A percentile compares a stretch with the other conserved stretches of the same genome.
These are phyloP conservation scores for Centropyge bicolor DNA, from an alignment of 2,797 vertebrate species.

Conservation along the genomic window DNA sequence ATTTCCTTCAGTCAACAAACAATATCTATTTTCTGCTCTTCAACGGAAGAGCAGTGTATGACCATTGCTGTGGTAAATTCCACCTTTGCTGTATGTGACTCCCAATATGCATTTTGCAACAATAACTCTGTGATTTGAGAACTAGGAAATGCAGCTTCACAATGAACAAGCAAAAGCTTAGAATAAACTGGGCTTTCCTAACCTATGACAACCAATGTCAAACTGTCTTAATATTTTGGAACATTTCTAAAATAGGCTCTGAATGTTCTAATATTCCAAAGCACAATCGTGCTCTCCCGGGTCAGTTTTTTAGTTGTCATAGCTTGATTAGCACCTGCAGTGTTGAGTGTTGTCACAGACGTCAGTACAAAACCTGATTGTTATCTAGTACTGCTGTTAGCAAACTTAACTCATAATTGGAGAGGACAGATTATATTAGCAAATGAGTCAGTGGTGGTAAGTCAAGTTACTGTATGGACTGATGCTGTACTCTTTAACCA, in stretches of 20 bases:
- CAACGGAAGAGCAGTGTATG: conserved; percentile 17
- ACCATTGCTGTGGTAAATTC: conserved; percentile 7
- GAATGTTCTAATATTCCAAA: not conserved
- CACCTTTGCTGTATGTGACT: not conserved
- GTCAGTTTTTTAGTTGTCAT: not conserved
- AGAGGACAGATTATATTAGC: not conserved
- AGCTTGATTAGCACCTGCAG: conserved; percentile 3
- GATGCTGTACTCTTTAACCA: not conserved
- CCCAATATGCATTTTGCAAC: not conserved
- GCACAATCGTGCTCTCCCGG: not conserved
- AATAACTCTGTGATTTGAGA: conserved; percentile 33
- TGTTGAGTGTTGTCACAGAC: not conserved
- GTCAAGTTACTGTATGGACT: not conserved
- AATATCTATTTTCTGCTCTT: conserved; percentile 33
- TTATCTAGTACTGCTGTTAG: not conserved
- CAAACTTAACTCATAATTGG: not conserved
- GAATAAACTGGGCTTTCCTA: conserved; percentile 24
- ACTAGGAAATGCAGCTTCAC: conserved; percentile 39
- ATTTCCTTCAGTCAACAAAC: conserved; percentile 58
- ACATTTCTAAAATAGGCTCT: not conserved
- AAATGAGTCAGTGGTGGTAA: not conserved
- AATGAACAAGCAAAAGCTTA: conserved; percentile 36
- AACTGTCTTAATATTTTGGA: conserved; percentile 1
- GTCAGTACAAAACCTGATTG: not conserved
- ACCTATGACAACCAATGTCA: not conserved